A percentile compares a stretch with the other conserved stretches of the same genome.
phyloP scores from a whole-genome alignment of 2,797 vertebrate genomes.

The Lophura swinhoii region DNA sequence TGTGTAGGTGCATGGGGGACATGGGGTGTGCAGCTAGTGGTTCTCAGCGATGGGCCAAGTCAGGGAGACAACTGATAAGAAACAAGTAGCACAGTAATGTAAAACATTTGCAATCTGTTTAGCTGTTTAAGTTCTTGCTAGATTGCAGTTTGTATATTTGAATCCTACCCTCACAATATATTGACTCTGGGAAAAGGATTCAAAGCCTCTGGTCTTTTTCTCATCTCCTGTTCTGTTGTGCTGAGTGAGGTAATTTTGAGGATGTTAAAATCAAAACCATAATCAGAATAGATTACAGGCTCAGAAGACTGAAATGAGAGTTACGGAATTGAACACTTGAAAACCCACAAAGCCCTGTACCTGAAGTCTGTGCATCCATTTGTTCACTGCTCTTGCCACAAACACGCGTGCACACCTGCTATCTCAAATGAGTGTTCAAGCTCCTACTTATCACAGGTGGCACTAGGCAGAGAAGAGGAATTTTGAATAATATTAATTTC shows the following conservation, averaged over 20 bases:
- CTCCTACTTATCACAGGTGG: background rate
- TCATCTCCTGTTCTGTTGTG: background rate
- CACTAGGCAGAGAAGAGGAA: background rate
- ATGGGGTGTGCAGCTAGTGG: background rate
- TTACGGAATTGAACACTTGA: background rate
- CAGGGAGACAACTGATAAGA: background rate
- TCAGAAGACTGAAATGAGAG: background rate
- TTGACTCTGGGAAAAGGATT: background rate
- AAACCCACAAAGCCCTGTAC: background rate
- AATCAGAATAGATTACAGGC: background rate
- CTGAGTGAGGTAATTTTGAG: background rate
- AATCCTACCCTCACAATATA: background rate
- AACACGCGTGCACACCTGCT: rapidly evolving
- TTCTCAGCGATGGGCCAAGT: background rate
- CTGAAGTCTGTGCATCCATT: background rate
- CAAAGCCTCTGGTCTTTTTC: background rate
- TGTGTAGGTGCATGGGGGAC: background rate
- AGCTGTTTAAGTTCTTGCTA: background rate
- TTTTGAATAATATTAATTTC: background rate
- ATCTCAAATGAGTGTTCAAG: background rate
- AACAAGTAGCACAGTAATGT: background rate
- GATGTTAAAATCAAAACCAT: background rate
- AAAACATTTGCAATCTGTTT: background rate
- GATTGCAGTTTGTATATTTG: background rate
- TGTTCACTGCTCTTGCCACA: background rate